Conservation (phyloP, 2,113 vertebrate genomes). For the Dunckerocampus dactyliophorus region DNA sequence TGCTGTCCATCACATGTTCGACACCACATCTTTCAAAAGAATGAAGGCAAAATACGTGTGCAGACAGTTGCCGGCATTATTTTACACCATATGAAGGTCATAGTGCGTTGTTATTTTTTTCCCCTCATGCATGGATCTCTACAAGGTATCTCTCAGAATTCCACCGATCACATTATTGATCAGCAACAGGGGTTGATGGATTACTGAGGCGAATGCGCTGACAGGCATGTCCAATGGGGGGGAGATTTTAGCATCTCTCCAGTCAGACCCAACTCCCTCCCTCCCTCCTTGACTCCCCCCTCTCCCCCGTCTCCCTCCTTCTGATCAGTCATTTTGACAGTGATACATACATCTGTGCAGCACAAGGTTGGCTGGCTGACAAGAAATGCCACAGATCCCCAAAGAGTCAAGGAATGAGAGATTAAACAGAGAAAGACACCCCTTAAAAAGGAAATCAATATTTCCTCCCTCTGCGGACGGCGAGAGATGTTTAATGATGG, state of each 20-base stretch:
- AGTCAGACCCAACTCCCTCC: slow-evolving; percentile 36
- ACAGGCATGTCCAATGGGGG: slow-evolving; percentile 57
- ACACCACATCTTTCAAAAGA: neutral
- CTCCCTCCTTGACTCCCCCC: neutral
- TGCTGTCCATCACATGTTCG: slow-evolving; percentile 7
- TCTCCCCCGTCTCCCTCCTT: slow-evolving; percentile 26
- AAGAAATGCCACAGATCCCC: slow-evolving; percentile 64
- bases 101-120: slow-evolving; percentile 31
- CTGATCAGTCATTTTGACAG: slow-evolving; percentile 65
- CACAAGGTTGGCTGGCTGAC: slow-evolving; percentile 42
- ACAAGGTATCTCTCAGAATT: slow-evolving; percentile 47
- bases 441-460: slow-evolving; percentile 57
- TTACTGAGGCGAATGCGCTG: slow-evolving; percentile 50
- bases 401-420: slow-evolving; percentile 46
- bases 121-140: slow-evolving; percentile 39
- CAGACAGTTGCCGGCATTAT: neutral
- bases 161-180: slow-evolving; percentile 62
- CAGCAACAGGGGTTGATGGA: slow-evolving; percentile 60
- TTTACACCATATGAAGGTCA: slow-evolving; percentile 3
- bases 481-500: slow-evolving; percentile 29
- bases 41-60: neutral
- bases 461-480: slow-evolving; percentile 47
- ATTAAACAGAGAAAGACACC: slow-evolving; percentile 50
- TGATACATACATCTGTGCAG: slow-evolving; percentile 60
- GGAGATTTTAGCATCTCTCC: slow-evolving; percentile 48